phyloP scores from a whole-genome alignment of 1,140 invertebrate species.

The Camponotus vicinus region DNA sequence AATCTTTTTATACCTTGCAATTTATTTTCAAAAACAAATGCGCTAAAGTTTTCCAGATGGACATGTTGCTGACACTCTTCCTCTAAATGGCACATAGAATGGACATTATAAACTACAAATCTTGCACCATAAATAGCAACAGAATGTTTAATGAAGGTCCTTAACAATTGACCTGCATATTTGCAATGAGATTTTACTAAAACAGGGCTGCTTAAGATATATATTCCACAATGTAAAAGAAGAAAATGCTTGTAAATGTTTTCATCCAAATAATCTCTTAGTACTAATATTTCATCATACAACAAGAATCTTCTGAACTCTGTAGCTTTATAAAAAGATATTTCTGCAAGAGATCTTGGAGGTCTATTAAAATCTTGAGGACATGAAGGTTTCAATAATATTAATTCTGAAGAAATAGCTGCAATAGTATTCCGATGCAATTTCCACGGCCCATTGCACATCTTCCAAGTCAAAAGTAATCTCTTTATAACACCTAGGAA shows the following conservation, averaged over 20 bases:
- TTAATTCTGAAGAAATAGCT: slow-evolving; percentile 18
- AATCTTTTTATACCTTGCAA: too few relatives aligned
- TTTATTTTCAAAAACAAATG: too few relatives aligned
- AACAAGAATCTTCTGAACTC: slow-evolving; percentile 23
- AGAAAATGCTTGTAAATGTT: slow-evolving; percentile 37
- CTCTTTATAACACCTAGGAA: not conserved
- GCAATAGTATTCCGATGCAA: slow-evolving; percentile 5
- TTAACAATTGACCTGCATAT: slow-evolving; percentile 19
- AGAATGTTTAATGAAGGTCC: slow-evolving; percentile 23
- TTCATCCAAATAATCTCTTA: slow-evolving; percentile 13
- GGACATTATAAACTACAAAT: slow-evolving; percentile 30
- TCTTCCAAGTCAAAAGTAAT: slow-evolving; percentile 10
- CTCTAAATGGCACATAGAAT: not conserved
- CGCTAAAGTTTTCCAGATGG: too few relatives aligned
- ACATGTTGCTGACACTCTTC: slow-evolving; percentile 25
- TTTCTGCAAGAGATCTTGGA: not conserved
- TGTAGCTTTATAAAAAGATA: not conserved
- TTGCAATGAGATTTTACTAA: not conserved
- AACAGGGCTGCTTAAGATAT: slow-evolving; percentile 19
- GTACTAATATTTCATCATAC: slow-evolving; percentile 24
- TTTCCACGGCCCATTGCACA: slow-evolving; percentile 2
- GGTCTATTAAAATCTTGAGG: slow-evolving; percentile 2
- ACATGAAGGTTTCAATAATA: slow-evolving; percentile 7
- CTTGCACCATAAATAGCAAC: not conserved
- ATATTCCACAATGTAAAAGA: not conserved